Evolutionary conservation across 1,140 invertebrate species (phyloP).

Genomic region (Dendroctonus valens): DNA sequence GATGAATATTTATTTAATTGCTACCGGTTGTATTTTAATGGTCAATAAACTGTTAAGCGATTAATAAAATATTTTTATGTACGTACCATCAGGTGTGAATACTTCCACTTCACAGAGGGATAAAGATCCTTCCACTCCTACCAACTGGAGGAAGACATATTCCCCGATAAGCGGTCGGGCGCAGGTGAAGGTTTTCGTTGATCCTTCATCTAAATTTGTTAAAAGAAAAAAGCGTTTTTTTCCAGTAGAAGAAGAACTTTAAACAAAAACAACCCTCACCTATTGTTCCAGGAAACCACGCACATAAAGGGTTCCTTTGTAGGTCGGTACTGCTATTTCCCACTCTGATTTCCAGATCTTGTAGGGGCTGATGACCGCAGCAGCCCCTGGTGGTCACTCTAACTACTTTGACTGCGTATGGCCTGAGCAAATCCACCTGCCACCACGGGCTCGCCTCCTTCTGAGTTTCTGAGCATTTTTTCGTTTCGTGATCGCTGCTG

Average conservation of each 20-base stretch:
- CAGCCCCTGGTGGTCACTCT: conserved; percentile 78
- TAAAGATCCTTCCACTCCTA: conserved; percentile 85
- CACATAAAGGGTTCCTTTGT: conserved; percentile 84
- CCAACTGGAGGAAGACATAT: conserved; percentile 84
- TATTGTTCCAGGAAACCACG: conserved; percentile 90
- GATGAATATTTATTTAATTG: too few species aligned
- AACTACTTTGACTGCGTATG: conserved; percentile 81
- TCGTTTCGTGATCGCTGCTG: conserved; percentile 80
- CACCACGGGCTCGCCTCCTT: conserved; percentile 88
- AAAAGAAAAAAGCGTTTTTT: too few species aligned
- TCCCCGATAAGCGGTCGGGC: conserved; percentile 80
- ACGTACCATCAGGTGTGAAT: conserved; percentile 81
- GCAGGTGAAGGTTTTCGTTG: conserved; percentile 87
- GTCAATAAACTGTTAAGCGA: too few species aligned
- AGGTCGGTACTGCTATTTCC: conserved; percentile 85
- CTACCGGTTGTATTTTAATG: too few species aligned
- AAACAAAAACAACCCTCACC: conserved; percentile 56
- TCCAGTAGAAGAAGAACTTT: neutral
- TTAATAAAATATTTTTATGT: neutral
- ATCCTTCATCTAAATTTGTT: conserved; percentile 71
- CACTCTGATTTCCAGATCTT: conserved; percentile 88
- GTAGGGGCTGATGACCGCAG: conserved; percentile 80
- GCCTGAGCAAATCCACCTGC: conserved; percentile 80
- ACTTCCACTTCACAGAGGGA: conserved; percentile 90
- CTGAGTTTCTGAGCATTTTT: conserved; percentile 84